Evolutionary conservation across 2,888 invertebrate genomes (phyloP).

Genomic region (Heteropelma amictum): DNA sequence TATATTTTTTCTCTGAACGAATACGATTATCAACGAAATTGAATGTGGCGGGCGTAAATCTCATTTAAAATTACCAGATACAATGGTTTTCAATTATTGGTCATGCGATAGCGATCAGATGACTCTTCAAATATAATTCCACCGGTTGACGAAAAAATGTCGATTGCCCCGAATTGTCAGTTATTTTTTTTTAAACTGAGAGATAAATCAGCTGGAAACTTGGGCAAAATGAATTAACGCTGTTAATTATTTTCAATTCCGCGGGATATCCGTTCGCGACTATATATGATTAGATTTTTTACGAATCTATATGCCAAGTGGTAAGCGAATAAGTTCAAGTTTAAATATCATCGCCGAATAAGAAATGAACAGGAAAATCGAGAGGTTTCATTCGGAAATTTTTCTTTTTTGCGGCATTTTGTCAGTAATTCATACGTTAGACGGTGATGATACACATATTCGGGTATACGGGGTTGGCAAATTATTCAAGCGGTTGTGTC

Average conservation of each 20-base stretch:
- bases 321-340: slow-evolving; percentile 40
- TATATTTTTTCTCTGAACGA: background rate
- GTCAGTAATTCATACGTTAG: slow-evolving; percentile 6
- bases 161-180: background rate
- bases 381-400: background rate
- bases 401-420: background rate
- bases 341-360: slow-evolving; percentile 49
- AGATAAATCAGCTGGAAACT: too few species aligned
- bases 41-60: slow-evolving; percentile 8
- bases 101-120: too few species aligned
- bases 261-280: background rate
- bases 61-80: too few species aligned
- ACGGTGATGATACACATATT: slow-evolving; percentile 66
- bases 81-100: too few species aligned
- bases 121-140: too few species aligned
- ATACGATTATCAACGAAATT: slow-evolving; percentile 10
- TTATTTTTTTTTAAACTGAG: too few species aligned
- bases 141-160: too few species aligned
- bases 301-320: slow-evolving; percentile 36
- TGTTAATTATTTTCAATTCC: slow-evolving; percentile 13
- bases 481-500: slow-evolving; percentile 41
- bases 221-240: background rate
- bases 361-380: background rate
- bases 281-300: slow-evolving; percentile 35
- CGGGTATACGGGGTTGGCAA: slow-evolving; percentile 64